These are phyloP conservation scores for Myiothlypis chrysogaster DNA, from an alignment of 2,797 vertebrate genomes.

Conservation along the genomic window DNA sequence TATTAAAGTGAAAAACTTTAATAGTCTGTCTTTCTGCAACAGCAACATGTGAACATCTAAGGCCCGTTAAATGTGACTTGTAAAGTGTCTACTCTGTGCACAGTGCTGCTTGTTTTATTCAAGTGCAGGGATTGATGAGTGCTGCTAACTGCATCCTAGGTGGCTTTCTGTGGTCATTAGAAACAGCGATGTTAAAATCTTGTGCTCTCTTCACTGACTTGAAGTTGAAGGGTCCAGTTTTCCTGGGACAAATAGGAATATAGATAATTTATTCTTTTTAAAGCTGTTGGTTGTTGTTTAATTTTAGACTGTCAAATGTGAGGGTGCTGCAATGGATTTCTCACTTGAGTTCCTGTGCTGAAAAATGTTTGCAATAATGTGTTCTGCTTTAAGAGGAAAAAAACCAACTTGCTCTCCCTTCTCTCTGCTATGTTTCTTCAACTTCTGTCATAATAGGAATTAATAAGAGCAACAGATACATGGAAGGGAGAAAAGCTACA, in stretches of 20 bases:
- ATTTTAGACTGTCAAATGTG: background rate
- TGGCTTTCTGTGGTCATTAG: background rate
- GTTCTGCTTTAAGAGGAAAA: background rate
- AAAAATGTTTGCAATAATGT: background rate
- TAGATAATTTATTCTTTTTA: background rate
- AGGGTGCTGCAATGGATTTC: background rate
- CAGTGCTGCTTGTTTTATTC: background rate
- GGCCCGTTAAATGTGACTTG: background rate
- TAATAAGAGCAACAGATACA: background rate
- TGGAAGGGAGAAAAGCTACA: background rate
- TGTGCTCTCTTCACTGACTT: background rate
- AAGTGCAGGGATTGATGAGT: background rate
- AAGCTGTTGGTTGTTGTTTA: background rate
- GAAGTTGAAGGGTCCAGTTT: background rate
- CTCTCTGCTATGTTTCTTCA: background rate
- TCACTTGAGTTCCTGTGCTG: background rate
- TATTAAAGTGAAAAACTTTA: background rate
- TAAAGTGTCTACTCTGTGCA: background rate
- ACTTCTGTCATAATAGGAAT: background rate
- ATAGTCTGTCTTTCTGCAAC: background rate
- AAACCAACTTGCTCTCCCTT: background rate
- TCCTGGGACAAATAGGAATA: background rate
- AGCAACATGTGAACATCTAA: background rate
- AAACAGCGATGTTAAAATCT: background rate
- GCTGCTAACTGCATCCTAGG: background rate